Evolutionary conservation across 2,888 invertebrate genomes (phyloP), one percentile per base, ranked within the genome.

Genomic region (Hydroisotoma schaefferi): DNA sequence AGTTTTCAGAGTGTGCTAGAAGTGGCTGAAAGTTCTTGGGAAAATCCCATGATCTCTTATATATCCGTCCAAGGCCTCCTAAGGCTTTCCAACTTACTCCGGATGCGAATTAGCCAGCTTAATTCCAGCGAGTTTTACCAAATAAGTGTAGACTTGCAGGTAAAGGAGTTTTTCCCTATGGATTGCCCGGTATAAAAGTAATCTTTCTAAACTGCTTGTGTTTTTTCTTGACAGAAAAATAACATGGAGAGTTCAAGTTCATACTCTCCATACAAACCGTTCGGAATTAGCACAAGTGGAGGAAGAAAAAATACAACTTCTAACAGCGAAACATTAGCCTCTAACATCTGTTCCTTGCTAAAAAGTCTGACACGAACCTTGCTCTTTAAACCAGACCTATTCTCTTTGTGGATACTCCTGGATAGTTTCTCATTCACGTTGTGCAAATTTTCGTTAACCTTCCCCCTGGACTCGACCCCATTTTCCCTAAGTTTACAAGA

Each of bases 401-500:
- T 65, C 8, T 59, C 63, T 26, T 37, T 68, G 10, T 69, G 69
- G 68, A 55, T 57, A 27, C 38, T 70, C 15, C 51, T 70, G 44
- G 55, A 67, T 8, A 59, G 47, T 33, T 67, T 63, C 38, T 33
- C 66, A 3, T 61, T 65, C 10, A 63, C 68, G 1, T 38, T 70
- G 47, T 56, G 59, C 12, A 66, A 65, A 47, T 67, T 60, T 40
- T 59, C 63, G 2, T 57, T 38, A 20, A 66, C 55, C 26, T 70
- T 65, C 46, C 66, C 70, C n/a, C 57, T 70, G 1, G 65, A 62
- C 38, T 58, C 66, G 5, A 70, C 68, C 57, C 54, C 38, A 5
- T 44, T 69, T 6, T 61, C 64, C 20, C 54, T 67, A 44, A 52
- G 63, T 8, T 40, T 69, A n/a, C 69, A 69, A 54, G 67, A 67